phyloP scores from a whole-genome alignment of 2,113 vertebrate genomes.

The Ptilorrhoa leucosticta region DNA sequence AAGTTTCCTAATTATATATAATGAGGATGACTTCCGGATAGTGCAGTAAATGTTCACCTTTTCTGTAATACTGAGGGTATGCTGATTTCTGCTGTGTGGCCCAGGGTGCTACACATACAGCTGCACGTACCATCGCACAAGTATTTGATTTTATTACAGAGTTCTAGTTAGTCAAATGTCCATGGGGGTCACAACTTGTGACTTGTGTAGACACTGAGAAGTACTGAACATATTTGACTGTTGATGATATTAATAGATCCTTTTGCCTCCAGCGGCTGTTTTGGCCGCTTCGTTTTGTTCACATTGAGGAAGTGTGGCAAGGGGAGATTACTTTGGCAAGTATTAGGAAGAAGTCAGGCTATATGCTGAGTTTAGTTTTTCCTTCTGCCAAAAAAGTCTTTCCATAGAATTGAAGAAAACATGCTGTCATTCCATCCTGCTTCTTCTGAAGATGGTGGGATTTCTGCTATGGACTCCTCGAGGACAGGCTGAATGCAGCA shows the following conservation, averaged over 20 bases:
- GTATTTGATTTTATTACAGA: neutral
- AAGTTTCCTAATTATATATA: constrained; percentile 23
- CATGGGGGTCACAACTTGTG: neutral
- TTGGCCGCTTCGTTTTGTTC: neutral
- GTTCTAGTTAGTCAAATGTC: neutral
- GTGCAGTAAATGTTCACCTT: neutral
- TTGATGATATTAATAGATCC: neutral
- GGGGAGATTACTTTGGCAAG: neutral
- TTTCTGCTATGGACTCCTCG: neutral
- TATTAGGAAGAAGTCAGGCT: neutral
- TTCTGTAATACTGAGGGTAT: neutral
- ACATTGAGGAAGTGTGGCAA: neutral
- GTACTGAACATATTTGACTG: neutral
- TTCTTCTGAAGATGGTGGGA: neutral
- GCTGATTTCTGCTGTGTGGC: neutral
- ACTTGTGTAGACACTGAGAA: neutral
- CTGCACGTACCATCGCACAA: accelerated
- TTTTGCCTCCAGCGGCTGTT: neutral
- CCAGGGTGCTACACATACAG: neutral
- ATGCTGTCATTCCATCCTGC: neutral
- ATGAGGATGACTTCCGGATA: neutral
- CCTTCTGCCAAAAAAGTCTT: neutral
- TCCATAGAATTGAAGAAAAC: neutral
- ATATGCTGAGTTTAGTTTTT: neutral
- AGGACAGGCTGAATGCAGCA: neutral